Conservation (phyloP, 37 sponge, comb jelly and placozoan genomes). For the Bolinopsis microptera region DNA sequence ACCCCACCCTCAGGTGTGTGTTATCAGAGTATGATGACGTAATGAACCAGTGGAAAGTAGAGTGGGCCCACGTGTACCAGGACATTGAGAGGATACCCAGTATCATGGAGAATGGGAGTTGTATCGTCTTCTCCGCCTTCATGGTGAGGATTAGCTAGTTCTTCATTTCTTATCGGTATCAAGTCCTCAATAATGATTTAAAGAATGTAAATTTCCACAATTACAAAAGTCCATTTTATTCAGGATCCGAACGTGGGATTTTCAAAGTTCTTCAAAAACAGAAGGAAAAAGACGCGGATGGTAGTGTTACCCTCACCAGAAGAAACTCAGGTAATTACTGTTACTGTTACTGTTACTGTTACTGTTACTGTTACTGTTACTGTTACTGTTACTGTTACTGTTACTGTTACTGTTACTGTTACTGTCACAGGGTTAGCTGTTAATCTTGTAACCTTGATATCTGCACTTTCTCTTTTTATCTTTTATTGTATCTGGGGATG, state of each 20-base stretch:
- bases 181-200: not conserved
- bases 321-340: slow-evolving; percentile 7
- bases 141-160: not conserved
- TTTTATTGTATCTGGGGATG: too few species aligned
- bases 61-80: slow-evolving; percentile 38
- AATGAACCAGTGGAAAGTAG: slow-evolving; percentile 55
- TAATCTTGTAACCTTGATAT: too few species aligned
- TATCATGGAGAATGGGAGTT: not conserved
- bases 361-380: not conserved
- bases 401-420: too few species aligned
- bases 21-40: slow-evolving; percentile 42
- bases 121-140: slow-evolving; percentile 7
- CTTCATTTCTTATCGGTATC: not conserved
- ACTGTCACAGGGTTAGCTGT: too few species aligned
- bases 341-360: not conserved
- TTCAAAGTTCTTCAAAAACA: slow-evolving; percentile 57
- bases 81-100: slow-evolving; percentile 46
- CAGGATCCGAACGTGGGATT: slow-evolving; percentile 57
- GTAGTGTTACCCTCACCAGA: not conserved
- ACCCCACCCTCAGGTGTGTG: slow-evolving; percentile 7
- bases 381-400: too few species aligned
- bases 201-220: not conserved
- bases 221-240: too few species aligned
- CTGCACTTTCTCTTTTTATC: too few species aligned
- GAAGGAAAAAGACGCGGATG: slow-evolving; percentile 11